Percentiles rank a stretch among this genome's conserved stretches.
Conservation (phyloP, 2,797 vertebrate species). For the Characodon lateralis region DNA sequence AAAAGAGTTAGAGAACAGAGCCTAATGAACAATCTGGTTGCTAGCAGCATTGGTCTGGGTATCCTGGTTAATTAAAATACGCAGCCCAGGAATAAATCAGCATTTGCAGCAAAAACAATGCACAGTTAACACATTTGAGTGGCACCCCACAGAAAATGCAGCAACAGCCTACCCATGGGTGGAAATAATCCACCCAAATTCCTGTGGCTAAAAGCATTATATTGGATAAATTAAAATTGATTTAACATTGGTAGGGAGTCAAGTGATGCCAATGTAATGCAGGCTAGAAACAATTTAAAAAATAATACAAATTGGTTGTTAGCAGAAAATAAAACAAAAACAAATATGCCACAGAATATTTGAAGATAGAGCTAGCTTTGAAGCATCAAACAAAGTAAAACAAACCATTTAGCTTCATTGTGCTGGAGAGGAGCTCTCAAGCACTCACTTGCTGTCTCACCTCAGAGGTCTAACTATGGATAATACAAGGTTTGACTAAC, state of each 20-base stretch:
- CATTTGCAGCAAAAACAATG: constrained; percentile 45
- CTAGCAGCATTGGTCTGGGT: constrained; percentile 43
- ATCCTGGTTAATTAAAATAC: constrained; percentile 55
- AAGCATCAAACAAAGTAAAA: constrained; percentile 4
- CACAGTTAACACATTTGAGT: constrained; percentile 42
- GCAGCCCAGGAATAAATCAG: constrained; percentile 57
- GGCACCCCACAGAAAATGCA: constrained; percentile 39
- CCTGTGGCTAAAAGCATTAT: constrained; percentile 7
- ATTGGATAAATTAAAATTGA: constrained; percentile 30
- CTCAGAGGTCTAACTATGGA: constrained; percentile 29
- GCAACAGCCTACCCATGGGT: constrained; percentile 32
- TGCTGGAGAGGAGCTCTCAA: constrained; percentile 15
- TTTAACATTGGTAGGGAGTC: constrained; percentile 18
- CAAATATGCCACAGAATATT: background rate
- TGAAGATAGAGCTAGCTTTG: background rate
- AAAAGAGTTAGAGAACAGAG: constrained; percentile 13
- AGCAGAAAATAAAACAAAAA: background rate
- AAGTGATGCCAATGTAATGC: constrained; percentile 13
- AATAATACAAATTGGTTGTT: background rate
- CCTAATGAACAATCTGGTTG: constrained; percentile 42
- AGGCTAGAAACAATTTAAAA: background rate
- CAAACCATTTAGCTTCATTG: constrained; percentile 22
- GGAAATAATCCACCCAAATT: constrained; percentile 33
- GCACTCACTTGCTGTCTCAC: constrained; percentile 19
- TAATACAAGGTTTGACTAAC: constrained; percentile 58